Base-by-base conservation (phyloP, 2,113 vertebrate genomes). In the Saguinus imperator region DNA sequence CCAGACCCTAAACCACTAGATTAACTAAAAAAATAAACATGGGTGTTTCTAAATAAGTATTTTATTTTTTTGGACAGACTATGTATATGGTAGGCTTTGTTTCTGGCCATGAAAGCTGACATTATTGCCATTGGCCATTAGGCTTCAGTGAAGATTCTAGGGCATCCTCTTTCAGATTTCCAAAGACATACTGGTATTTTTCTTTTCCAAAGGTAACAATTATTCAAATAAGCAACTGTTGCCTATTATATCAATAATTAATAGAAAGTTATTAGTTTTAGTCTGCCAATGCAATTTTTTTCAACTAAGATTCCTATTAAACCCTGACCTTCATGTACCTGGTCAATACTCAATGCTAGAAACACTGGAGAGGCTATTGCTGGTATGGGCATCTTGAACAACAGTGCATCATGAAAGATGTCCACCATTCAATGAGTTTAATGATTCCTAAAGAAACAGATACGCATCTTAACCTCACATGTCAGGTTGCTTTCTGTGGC, bases 181-280 rank as follows among this genome's bases (percentile, higher is more conserved):
- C 68, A 84, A 82, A 93, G 27, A 37, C 29, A 84, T 27, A 58
- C 6, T 1, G 21, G 29, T 72, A 27, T 81, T 94, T 90, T 64
- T 70, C 43, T 89, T 87, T 66, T n/a, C 84, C 40, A 91, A 95
- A 94, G 32, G 43, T 58, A 45, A 73, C 14, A 27, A 81, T 55
- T 57, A 75, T 35, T 91, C 77, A 80, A 68, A 91, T 20, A 61
- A 75, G n/a, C 23, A 91, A 57, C 2, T 55, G 18, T 17, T 77
- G 5, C 20, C 64, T 81, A 95, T 79, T 87, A 84, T 68, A 94
- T 79, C 64, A 80, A 84, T 68, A 90, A 90, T 84, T 48, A 88
- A 81, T 72, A 43, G 40, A 92, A 95, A 75, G 23, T 17, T 94
- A 66, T n/a, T 75, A 84, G 32, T 18, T 84, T 20, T 92, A 45